A percentile compares a stretch with the other conserved stretches of the same genome.
phyloP scores from a whole-genome alignment of 2,113 vertebrate genomes.

The Corythoichthys intestinalis region DNA sequence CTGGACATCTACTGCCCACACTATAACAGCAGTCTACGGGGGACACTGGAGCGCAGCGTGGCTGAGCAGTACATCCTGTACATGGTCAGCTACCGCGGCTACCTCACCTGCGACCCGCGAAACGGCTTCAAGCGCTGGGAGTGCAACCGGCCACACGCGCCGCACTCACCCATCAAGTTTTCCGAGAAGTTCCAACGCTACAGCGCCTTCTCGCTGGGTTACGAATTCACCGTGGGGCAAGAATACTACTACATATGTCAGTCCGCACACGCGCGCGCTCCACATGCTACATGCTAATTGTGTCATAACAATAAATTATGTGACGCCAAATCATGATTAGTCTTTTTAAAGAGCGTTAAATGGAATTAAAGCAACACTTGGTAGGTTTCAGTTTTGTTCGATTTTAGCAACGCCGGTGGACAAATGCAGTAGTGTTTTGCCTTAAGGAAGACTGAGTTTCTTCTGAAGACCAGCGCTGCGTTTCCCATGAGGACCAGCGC shows the following conservation, averaged over 20 bases:
- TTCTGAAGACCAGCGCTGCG: no score
- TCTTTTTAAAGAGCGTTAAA: constrained; percentile 10
- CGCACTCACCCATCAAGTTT: constrained; percentile 96
- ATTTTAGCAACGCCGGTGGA: no score
- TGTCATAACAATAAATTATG: neutral
- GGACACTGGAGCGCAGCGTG: constrained; percentile 71
- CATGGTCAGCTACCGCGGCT: constrained; percentile 89
- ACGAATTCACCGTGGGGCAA: constrained; percentile 92
- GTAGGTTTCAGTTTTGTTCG: neutral
- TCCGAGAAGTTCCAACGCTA: constrained; percentile 98
- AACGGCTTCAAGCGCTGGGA: constrained; percentile 96
- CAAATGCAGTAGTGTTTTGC: no score
- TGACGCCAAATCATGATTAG: no score
- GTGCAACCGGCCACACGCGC: constrained; percentile 89
- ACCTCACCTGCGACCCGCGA: constrained; percentile 86
- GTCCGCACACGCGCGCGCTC: constrained; percentile 24
- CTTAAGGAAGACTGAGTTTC: no score
- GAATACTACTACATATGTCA: constrained; percentile 96
- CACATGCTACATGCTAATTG: neutral
- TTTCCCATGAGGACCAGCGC: no score
- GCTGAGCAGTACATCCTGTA: constrained; percentile 94
- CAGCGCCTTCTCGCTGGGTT: constrained; percentile 96
- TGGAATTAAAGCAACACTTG: constrained; percentile 19
- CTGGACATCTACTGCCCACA: constrained; percentile 97
- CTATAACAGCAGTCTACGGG: constrained; percentile 79